Evolutionary conservation across 2,113 vertebrate species (phyloP).

Genomic region (Cyanoliseus patagonus): DNA sequence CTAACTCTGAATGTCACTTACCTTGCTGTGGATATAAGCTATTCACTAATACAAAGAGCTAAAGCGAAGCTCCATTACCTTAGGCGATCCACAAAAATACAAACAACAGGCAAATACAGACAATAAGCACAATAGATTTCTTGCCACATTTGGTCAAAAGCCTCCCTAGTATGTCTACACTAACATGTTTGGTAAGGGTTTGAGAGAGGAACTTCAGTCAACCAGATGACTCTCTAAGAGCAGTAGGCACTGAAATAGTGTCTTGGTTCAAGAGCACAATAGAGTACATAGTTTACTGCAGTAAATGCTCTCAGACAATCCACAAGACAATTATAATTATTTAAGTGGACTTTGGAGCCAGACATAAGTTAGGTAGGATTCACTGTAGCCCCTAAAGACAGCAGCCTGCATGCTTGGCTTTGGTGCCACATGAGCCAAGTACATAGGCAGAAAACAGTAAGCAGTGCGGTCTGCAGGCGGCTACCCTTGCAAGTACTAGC

Average conservation of each 20-base stretch:
- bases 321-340: background rate
- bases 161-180: background rate
- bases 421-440: background rate
- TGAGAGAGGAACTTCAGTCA: background rate
- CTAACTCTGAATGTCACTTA: background rate
- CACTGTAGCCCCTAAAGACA: background rate
- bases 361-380: accelerated
- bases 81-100: background rate
- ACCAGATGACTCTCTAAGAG: background rate
- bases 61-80: background rate
- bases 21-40: background rate
- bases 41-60: background rate
- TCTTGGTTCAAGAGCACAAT: background rate
- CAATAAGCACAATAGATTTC: background rate
- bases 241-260: background rate
- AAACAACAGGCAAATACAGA: background rate
- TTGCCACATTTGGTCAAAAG: background rate
- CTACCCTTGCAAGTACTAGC: no score
- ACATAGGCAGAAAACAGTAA: background rate
- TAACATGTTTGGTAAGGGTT: no score
- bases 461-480: background rate
- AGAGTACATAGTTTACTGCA: accelerated
- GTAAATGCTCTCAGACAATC: background rate
- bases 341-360: background rate
- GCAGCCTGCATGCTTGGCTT: background rate